Evolutionary conservation across 2,888 invertebrate genomes (phyloP), one percentile per base, ranked within the genome.

Genomic region (Nebria brevicollis): DNA sequence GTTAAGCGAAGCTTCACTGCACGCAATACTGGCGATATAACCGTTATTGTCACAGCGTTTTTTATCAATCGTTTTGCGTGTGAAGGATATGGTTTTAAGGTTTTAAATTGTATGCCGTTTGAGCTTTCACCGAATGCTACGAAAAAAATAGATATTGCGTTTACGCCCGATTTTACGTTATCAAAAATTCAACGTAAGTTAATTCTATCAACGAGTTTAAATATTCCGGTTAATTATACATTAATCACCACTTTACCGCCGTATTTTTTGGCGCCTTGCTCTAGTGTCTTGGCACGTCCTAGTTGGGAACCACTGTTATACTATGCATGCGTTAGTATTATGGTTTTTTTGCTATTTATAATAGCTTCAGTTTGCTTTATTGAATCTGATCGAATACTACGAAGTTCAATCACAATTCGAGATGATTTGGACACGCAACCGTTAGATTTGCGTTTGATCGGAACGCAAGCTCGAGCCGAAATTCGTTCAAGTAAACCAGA

Each of bases 1-100:
- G 94, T 95, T 20, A 94, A 94, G 85, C 92, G 96, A 82, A 93
- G 95, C 70, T 98, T 98, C 88, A 93, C 93, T 10, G 95, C 96
- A 26, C 92, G 95, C 85, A 99, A 99, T 90, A 95, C 95, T n/a
- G 98, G 98, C 1, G 95, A 95, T 86, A 92, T 98, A 84, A 93
- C 95, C n/a, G 93, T 98, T 86, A 92, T 92, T 84, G 92, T 97
- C 83, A 91, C 92, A 83, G 92, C 92, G 77, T 92, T 94, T 85
- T 90, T 90, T 82, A 93, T 96, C 83, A 94, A 93, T 86, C 92
- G 92, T 84, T 89, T 92, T 83, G 88, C 89, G 0, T 96, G 96
- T 87, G 94, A 94, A 88, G 95, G 95, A 8, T 94, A 94, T 85
- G 96, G 96, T 20, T 96, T 96, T 87, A 92, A 93, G 86, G 92